Evolutionary conservation across 1,140 invertebrate species (phyloP).

Genomic region (Paracyclopina nana): DNA sequence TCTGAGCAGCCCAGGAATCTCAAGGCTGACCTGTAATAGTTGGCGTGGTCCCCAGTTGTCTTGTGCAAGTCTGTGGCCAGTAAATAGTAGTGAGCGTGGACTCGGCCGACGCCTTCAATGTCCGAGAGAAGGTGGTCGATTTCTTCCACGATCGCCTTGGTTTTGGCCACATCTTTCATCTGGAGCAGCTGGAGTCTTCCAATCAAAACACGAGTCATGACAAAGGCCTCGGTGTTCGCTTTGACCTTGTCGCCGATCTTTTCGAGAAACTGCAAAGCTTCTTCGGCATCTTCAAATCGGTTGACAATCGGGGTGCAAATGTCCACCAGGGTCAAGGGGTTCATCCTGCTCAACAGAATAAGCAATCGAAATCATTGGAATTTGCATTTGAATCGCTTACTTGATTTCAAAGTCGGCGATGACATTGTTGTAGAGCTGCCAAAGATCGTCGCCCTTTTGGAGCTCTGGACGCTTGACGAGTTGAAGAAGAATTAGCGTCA

Average conservation of each 20-base stretch:
- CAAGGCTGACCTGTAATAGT: conserved; percentile 85
- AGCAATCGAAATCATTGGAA: conserved; percentile 6
- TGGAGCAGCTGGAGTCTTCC: conserved; percentile 65
- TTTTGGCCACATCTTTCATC: conserved; percentile 53
- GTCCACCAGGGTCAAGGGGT: conserved; percentile 73
- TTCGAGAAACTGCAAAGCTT: conserved; percentile 62
- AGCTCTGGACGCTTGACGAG: conserved; percentile 61
- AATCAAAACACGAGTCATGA: conserved; percentile 59
- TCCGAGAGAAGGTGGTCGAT: conserved; percentile 65
- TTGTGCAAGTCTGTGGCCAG: neutral
- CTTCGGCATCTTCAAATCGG: conserved; percentile 55
- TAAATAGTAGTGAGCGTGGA: conserved; percentile 81
- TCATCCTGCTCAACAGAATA: conserved; percentile 48
- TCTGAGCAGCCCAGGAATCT: conserved; percentile 79
- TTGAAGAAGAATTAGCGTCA: conserved; percentile 60
- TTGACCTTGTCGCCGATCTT: conserved; percentile 73
- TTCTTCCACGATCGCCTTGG: conserved; percentile 68
- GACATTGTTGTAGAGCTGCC: conserved; percentile 77
- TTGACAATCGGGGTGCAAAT: conserved; percentile 55
- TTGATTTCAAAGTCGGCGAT: conserved; percentile 83
- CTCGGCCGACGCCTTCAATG: conserved; percentile 70
- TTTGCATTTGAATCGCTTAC: conserved; percentile 30
- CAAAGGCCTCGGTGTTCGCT: conserved; percentile 57
- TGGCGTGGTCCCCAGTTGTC: conserved; percentile 62
- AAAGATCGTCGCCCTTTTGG: conserved; percentile 51